Evolutionary conservation across 2,888 invertebrate species (phyloP).

Genomic region (Margaritifera margaritifera): DNA sequence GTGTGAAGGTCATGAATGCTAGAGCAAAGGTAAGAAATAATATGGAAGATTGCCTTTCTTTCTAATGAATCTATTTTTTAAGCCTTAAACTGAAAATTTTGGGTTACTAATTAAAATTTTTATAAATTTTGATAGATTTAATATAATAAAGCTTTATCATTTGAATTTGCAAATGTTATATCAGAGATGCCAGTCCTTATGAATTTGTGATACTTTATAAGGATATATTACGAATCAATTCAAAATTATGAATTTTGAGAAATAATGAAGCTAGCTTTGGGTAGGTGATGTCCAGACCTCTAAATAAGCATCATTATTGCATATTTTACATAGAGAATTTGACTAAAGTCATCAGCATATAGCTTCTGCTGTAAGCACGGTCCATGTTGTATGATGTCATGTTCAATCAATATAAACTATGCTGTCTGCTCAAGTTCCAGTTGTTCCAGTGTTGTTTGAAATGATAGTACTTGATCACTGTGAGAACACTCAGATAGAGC

Average conservation of each 20-base stretch:
- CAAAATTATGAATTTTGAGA: neutral
- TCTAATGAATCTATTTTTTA: neutral
- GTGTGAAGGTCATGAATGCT: constrained; percentile 89
- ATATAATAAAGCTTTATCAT: neutral
- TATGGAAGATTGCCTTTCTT: neutral
- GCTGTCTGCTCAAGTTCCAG: too few species aligned
- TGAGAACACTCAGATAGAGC: too few species aligned
- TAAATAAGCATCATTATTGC: too few species aligned
- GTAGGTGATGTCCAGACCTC: neutral
- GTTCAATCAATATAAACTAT: too few species aligned
- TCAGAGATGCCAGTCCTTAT: neutral
- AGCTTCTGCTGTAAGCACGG: too few species aligned
- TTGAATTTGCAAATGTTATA: neutral
- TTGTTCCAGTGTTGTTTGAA: too few species aligned
- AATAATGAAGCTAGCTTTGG: neutral
- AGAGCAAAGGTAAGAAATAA: constrained; percentile 69
- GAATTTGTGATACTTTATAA: neutral
- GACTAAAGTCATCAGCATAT: too few species aligned
- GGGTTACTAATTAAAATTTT: neutral
- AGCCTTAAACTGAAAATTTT: too few species aligned
- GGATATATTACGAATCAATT: neutral
- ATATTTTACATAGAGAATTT: too few species aligned
- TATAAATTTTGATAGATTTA: neutral
- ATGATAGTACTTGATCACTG: too few species aligned
- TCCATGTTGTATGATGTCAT: too few species aligned